Evolutionary conservation across 2,797 vertebrate species (phyloP).

Genomic region (Rhyacichthys aspro): DNA sequence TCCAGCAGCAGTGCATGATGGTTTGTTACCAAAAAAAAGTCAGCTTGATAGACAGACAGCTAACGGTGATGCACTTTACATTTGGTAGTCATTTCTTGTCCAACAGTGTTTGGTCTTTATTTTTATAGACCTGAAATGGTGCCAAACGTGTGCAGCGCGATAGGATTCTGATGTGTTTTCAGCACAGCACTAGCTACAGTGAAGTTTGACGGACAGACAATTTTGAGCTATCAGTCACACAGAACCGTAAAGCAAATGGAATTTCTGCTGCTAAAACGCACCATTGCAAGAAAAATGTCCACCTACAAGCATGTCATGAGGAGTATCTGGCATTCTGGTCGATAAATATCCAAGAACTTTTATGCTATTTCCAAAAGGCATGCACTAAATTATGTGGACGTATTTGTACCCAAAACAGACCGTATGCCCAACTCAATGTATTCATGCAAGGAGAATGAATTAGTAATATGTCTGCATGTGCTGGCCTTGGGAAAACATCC

Average conservation of each 20-base stretch:
- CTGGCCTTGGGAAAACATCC: slow-evolving; percentile 58
- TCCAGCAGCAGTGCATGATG: slow-evolving; percentile 45
- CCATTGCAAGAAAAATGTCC: not conserved
- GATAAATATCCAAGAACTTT: slow-evolving; percentile 12
- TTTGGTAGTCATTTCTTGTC: slow-evolving; percentile 6
- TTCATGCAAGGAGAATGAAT: slow-evolving; percentile 60
- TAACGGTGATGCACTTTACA: slow-evolving; percentile 13
- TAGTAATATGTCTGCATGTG: slow-evolving; percentile 57
- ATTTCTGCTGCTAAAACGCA: slow-evolving; percentile 8
- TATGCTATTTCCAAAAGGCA: slow-evolving; percentile 5
- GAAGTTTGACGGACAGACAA: slow-evolving; percentile 9
- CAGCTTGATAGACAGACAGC: slow-evolving; percentile 9
- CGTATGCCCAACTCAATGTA: slow-evolving; percentile 38
- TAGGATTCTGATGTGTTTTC: slow-evolving; percentile 10
- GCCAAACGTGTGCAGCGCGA: slow-evolving; percentile 6
- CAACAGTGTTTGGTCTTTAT: slow-evolving; percentile 8
- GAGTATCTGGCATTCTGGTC: not conserved
- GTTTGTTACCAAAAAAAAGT: slow-evolving; percentile 21
- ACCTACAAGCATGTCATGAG: not conserved
- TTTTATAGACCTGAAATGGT: slow-evolving; percentile 9
- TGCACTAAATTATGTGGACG: slow-evolving; percentile 4
- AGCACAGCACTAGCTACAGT: not conserved
- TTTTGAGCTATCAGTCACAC: slow-evolving; percentile 15
- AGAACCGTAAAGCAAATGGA: slow-evolving; percentile 18
- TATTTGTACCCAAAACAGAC: slow-evolving; percentile 15